Conservation (phyloP, 2,888 invertebrate species). For the Drosophila paucipuncta region DNA sequence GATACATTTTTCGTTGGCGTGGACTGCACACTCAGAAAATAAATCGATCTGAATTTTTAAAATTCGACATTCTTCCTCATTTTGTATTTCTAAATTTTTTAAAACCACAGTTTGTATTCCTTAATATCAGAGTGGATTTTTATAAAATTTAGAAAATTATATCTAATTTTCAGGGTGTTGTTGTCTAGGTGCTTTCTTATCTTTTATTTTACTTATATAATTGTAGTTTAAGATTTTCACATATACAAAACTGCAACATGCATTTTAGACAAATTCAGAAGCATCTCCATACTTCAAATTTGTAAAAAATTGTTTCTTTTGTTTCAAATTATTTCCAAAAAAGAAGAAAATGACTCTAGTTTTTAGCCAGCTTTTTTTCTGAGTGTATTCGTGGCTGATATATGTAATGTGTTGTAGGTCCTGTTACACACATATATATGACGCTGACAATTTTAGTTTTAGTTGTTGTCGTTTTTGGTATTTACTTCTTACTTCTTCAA, state of each 20-base stretch:
- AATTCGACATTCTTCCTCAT: neutral
- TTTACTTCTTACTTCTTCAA: conserved; percentile 60
- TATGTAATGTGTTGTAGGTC: conserved; percentile 75
- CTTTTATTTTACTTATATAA: neutral
- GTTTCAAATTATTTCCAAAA: neutral
- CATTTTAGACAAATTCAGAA: neutral
- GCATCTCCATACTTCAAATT: neutral
- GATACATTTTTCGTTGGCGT: conserved; percentile 29
- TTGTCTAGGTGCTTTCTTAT: too few species aligned
- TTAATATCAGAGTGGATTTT: neutral
- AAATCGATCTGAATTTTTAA: neutral
- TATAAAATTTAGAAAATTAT: neutral
- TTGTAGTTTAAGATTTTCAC: neutral
- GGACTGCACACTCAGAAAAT: neutral
- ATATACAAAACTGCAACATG: neutral
- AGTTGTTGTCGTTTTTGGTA: conserved; percentile 71
- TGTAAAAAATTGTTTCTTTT: neutral
- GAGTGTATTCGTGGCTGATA: conserved; percentile 26
- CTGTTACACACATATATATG: conserved; percentile 42
- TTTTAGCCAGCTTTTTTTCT: neutral
- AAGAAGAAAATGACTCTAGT: neutral
- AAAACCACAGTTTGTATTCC: too few species aligned
- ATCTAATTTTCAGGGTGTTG: neutral
- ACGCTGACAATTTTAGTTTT: conserved; percentile 77
- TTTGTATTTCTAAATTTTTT: neutral